These are phyloP conservation scores for Styela plicata DNA, from an alignment of 23 tunicate species.

Conservation along the genomic window DNA sequence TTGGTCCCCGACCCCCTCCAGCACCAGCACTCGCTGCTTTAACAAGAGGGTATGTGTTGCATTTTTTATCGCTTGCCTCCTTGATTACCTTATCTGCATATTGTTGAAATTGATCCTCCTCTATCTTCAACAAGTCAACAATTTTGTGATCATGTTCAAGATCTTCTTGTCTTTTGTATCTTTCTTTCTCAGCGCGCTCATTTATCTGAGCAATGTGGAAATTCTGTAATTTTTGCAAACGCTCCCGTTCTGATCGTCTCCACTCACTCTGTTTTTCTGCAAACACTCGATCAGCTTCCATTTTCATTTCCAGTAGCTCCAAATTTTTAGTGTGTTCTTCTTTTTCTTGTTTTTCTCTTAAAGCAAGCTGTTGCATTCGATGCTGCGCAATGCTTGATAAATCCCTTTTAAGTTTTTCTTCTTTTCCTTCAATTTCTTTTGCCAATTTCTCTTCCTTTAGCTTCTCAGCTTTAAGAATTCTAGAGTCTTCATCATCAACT, in stretches of 20 bases:
- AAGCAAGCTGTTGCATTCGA: conserved; percentile 56
- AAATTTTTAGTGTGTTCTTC: conserved; percentile 49
- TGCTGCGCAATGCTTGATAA: conserved; percentile 63
- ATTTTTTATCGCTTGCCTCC: conserved; percentile 60
- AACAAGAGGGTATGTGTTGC: conserved; percentile 68
- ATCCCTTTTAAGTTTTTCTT: conserved; percentile 53
- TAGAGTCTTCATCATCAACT: conserved; percentile 73
- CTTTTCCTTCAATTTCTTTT: conserved; percentile 40
- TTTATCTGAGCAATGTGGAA: conserved; percentile 76
- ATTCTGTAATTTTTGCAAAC: conserved; percentile 35
- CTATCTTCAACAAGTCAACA: conserved; percentile 38
- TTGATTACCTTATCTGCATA: conserved; percentile 75
- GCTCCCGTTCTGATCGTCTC: conserved; percentile 22
- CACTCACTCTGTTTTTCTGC: conserved; percentile 61
- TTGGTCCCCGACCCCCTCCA: conserved; percentile 89
- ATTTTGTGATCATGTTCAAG: conserved; percentile 41
- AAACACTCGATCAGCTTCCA: conserved; percentile 73
- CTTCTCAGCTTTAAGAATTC: conserved; percentile 53
- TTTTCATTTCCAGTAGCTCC: conserved; percentile 42
- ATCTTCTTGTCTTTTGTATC: too few relatives aligned
- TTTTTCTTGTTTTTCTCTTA: conserved; percentile 40
- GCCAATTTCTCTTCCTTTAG: conserved; percentile 54
- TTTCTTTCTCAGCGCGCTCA: conserved; percentile 70
- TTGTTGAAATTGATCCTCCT: conserved; percentile 78
- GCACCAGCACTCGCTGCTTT: conserved; percentile 82